These are phyloP conservation scores for Hemicrepidius hirtus DNA, from an alignment of 2,888 invertebrate species.

Conservation along the genomic window DNA sequence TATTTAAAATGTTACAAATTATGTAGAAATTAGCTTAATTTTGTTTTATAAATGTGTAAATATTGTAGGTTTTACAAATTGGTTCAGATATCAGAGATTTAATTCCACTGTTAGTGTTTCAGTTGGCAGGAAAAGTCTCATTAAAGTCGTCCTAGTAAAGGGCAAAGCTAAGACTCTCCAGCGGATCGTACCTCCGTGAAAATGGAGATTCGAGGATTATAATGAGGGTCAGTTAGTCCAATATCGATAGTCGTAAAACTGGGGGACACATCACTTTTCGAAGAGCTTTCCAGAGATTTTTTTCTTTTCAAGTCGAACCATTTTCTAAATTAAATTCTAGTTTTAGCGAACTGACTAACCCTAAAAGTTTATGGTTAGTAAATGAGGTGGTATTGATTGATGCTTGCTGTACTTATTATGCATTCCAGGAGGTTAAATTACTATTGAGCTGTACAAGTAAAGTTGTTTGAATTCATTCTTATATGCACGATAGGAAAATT, in stretches of 20 bases:
- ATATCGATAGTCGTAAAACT: slow-evolving; percentile 28
- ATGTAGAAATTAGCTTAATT: too few relatives aligned
- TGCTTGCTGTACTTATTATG: slow-evolving; percentile 32
- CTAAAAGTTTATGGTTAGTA: slow-evolving; percentile 17
- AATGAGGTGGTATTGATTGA: slow-evolving; percentile 30
- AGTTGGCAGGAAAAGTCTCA: neutral
- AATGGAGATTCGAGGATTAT: slow-evolving; percentile 23
- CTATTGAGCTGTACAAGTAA: slow-evolving; percentile 30
- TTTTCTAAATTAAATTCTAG: slow-evolving; percentile 7
- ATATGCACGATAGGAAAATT: slow-evolving; percentile 16
- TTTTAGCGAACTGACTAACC: slow-evolving; percentile 17
- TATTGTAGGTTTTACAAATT: too few relatives aligned
- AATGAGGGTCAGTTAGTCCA: slow-evolving; percentile 28
- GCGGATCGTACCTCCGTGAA: slow-evolving; percentile 13
- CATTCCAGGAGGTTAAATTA: slow-evolving; percentile 19
- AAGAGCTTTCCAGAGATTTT: slow-evolving; percentile 4
- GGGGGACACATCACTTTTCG: neutral
- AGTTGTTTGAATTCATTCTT: slow-evolving; percentile 29
- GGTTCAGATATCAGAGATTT: too few relatives aligned
- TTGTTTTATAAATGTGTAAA: too few relatives aligned
- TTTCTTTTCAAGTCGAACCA: slow-evolving; percentile 6
- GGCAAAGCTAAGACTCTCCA: slow-evolving; percentile 9
- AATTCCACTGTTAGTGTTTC: neutral
- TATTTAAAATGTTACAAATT: too few relatives aligned
- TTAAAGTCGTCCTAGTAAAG: slow-evolving; percentile 14